Conservation (phyloP, 30 jellyfish, hydroid and myxozoan species). For the Nemopilema nomurai region DNA sequence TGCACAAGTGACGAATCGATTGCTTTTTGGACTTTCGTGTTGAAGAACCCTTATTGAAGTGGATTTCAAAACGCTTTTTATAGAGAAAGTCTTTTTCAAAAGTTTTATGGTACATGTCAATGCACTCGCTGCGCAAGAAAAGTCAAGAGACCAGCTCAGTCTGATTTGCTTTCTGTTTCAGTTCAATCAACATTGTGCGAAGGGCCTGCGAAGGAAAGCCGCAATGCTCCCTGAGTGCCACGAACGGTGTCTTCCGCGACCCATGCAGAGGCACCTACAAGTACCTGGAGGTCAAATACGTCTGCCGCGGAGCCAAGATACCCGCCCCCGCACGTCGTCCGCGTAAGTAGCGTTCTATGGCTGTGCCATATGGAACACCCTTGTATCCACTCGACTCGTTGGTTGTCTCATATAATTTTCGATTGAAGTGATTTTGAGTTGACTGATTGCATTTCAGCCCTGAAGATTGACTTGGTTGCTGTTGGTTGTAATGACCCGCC, state of each 20-base stretch:
- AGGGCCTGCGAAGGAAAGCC: constrained; percentile 53
- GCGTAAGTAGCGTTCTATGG: constrained; percentile 20
- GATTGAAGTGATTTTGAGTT: too few relatives aligned
- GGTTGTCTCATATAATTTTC: too few relatives aligned
- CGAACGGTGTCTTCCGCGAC: constrained; percentile 55
- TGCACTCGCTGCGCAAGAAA: background rate
- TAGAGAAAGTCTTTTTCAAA: too few relatives aligned
- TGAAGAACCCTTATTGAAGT: too few relatives aligned
- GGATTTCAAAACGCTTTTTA: too few relatives aligned
- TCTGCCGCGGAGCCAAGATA: constrained; percentile 55
- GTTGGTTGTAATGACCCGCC: constrained; percentile 74
- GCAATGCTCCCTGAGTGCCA: constrained; percentile 28
- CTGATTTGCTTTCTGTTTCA: background rate
- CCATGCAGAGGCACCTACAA: constrained; percentile 71
- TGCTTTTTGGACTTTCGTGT: too few relatives aligned
- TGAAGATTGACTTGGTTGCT: constrained; percentile 54
- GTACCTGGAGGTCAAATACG: constrained; percentile 61
- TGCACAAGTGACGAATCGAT: background rate
- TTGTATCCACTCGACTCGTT: too few relatives aligned
- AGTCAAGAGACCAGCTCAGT: background rate
- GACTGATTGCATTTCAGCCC: constrained; percentile 8
- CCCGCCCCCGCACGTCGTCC: constrained; percentile 50
- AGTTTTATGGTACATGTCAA: too few relatives aligned
- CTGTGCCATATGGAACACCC: background rate
- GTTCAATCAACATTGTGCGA: constrained; percentile 40